A percentile compares a stretch with the other conserved stretches of the same genome.
Evolutionary conservation across 2,888 invertebrate species (phyloP).

Genomic region (Heteromyza rotundicornis): DNA sequence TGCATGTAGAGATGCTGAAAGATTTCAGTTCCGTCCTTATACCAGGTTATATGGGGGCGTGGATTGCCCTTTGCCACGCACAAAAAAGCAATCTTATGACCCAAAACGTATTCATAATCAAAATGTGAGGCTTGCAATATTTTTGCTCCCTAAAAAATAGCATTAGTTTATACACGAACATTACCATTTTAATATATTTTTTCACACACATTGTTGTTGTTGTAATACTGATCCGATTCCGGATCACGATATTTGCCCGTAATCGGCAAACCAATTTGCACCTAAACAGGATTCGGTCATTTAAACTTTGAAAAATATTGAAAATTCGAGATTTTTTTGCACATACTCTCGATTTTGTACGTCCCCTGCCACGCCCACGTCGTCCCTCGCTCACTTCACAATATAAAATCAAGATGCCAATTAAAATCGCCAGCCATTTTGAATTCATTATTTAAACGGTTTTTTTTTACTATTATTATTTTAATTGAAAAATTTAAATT

Average conservation of each 20-base stretch:
- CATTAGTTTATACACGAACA: neutral
- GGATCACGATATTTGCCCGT: slow-evolving; percentile 89
- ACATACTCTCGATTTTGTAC: slow-evolving; percentile 76
- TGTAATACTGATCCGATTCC: slow-evolving; percentile 90
- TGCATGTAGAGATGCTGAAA: slow-evolving; percentile 88
- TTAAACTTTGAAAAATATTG: neutral
- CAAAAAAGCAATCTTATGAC: slow-evolving; percentile 91
- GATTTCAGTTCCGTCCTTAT: slow-evolving; percentile 92
- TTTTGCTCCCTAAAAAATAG: slow-evolving; percentile 77
- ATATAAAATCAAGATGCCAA: slow-evolving; percentile 60
- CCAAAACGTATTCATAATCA: slow-evolving; percentile 90
- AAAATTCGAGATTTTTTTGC: neutral
- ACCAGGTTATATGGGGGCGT: slow-evolving; percentile 93
- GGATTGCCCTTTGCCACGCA: slow-evolving; percentile 91
- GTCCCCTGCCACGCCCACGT: slow-evolving; percentile 74
- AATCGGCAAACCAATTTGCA: slow-evolving; percentile 85
- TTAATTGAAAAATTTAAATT: no score
- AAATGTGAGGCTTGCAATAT: slow-evolving; percentile 89
- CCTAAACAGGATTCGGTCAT: slow-evolving; percentile 59
- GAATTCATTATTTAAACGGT: no score
- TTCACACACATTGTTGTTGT: slow-evolving; percentile 71
- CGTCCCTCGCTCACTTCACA: slow-evolving; percentile 65
- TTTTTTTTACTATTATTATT: no score
- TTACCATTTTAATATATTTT: no score
- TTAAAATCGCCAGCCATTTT: slow-evolving; percentile 49